Evolutionary conservation across 2,797 vertebrate species (phyloP).

Genomic region (Thripadectes ignobilis): DNA sequence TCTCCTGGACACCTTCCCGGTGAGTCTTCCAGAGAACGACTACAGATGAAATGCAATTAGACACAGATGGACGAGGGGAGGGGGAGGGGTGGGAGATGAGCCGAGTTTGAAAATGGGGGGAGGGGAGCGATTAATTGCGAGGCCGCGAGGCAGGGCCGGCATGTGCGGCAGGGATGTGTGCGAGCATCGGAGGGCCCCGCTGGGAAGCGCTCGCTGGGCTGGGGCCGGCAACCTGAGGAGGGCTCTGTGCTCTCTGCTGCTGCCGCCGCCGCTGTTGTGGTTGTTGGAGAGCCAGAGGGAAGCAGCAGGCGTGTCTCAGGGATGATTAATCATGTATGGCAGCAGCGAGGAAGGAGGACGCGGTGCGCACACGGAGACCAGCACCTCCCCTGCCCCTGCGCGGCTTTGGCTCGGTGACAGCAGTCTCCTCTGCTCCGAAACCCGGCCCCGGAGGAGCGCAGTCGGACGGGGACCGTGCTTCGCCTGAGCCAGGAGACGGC

Average conservation of each 20-base stretch:
- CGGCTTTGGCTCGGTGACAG: constrained; percentile 7
- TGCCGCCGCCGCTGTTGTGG: constrained; percentile 1
- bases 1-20: constrained; percentile 36
- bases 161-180: background rate
- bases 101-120: constrained; percentile 26
- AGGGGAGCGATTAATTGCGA: constrained; percentile 41
- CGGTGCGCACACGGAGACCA: background rate
- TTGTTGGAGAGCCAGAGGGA: constrained; percentile 59
- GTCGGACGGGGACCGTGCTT: background rate
- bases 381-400: constrained; percentile 5
- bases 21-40: constrained; percentile 55
- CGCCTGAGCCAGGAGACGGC: background rate
- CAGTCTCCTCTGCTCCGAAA: background rate
- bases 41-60: constrained; percentile 66
- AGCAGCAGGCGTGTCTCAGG: constrained; percentile 66
- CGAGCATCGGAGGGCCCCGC: constrained; percentile 10
- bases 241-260: constrained; percentile 44
- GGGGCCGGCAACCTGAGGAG: constrained; percentile 45
- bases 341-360: constrained; percentile 47
- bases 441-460: background rate
- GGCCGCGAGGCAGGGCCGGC: background rate
- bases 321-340: constrained; percentile 72
- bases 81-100: constrained; percentile 40
- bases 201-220: constrained; percentile 28
- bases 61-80: constrained; percentile 51